Evolutionary conservation across 2,113 vertebrate genomes (phyloP).

Genomic region (Lophura nycthemera): DNA sequence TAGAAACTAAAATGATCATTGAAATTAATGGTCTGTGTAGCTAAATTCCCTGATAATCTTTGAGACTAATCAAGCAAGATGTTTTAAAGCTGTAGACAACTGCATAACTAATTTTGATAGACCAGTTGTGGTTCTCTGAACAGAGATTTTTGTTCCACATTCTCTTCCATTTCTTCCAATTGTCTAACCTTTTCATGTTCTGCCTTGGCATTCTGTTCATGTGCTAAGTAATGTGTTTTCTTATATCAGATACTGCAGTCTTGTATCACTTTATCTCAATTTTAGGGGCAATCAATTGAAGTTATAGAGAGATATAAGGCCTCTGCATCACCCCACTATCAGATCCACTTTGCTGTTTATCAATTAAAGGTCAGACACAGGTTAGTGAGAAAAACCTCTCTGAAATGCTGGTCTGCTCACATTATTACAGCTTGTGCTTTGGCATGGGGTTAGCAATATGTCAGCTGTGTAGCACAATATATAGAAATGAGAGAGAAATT

Average conservation of each 20-base stretch:
- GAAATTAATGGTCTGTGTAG: conserved; percentile 23
- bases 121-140: not conserved
- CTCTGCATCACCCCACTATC: conserved; percentile 33
- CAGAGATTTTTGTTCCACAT: conserved; percentile 3
- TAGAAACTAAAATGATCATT: not conserved
- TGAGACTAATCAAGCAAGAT: conserved; percentile 1
- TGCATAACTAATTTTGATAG: conserved; percentile 21
- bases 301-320: conserved; percentile 54
- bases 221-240: conserved; percentile 50
- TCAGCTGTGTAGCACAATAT: conserved; percentile 1
- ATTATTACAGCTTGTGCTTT: conserved; percentile 50
- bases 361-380: conserved; percentile 67
- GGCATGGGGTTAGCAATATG: conserved; percentile 1
- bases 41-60: conserved; percentile 8
- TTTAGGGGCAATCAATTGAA: conserved; percentile 58
- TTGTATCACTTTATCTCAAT: conserved; percentile 66
- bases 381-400: conserved; percentile 49
- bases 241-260: conserved; percentile 26
- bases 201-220: conserved; percentile 26
- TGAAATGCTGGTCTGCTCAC: conserved; percentile 28
- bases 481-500: conserved; percentile 27
- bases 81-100: not conserved
- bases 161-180: not conserved
- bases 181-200: not conserved
- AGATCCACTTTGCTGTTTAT: conserved; percentile 59